Evolutionary conservation across 2,113 vertebrate genomes (phyloP), one percentile per base, ranked within the genome.

Genomic region (Pristiophorus japonicus): DNA sequence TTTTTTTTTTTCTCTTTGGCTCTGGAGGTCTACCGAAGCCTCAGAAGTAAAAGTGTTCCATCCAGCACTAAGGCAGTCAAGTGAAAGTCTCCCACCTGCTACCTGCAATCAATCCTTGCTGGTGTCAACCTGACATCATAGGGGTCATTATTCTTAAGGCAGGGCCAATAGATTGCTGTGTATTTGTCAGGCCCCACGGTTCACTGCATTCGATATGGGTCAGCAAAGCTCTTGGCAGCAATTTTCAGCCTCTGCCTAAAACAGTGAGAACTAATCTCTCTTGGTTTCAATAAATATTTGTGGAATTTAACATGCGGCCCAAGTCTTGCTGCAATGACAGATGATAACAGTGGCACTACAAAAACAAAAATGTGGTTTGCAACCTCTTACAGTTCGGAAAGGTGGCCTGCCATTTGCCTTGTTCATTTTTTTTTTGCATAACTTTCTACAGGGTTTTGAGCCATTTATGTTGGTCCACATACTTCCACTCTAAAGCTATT

Each of bases 21-120:
- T n/a, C n/a, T n/a, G n/a, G n/a, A n/a, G n/a, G n/a, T n/a, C n/a
- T 93, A n/a, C 20, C 20, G 42, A 65, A 65, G 20, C 12, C 92
- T 47, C 42, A 67, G 91, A 93, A 66, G 38, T 27, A 94, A 67
- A 66, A 66, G 42, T 30, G 63, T 45, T 42, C 62, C 22, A 38
- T 66, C 65, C 24, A 11, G 18, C 63, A 47, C 34, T 4, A 47
- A 70, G 63, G 92, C 65, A 94, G 92, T 59, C 93, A 65, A 95
- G 95, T 87, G 96, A 65, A 96, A 96, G 96, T 96, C 95, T 96
- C 96, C 96, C 97, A 97, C 96, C 97, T 97, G 96, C 96, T 97
- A 96, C 96, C 96, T 96, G 96, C 96, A 96, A 97, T 97, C 97
- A 96, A 96, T 97, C 97, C 96, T 96, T 27, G 96, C 96, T 96